Evolutionary conservation across 2,888 invertebrate species (phyloP).

Genomic region (Cyclophora punctaria): DNA sequence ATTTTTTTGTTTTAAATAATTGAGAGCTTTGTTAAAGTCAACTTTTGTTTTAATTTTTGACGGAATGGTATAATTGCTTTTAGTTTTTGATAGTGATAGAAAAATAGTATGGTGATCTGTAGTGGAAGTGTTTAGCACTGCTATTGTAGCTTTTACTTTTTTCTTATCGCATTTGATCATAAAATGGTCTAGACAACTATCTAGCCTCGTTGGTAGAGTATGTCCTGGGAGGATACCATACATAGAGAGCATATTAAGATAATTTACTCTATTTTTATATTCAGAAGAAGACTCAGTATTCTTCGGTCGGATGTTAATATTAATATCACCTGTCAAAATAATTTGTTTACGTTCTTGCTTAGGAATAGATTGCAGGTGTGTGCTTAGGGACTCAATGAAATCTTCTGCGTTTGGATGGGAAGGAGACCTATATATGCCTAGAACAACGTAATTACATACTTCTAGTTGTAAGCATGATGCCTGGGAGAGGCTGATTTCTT

Average conservation of each 20-base stretch:
- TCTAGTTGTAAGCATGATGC: neutral
- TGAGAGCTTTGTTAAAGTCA: neutral
- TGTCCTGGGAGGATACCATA: neutral
- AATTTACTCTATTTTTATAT: neutral
- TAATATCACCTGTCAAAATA: neutral
- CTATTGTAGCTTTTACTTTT: neutral
- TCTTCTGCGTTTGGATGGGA: neutral
- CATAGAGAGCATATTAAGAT: neutral
- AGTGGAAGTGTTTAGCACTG: neutral
- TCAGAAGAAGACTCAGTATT: neutral
- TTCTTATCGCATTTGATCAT: neutral
- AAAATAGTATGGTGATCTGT: neutral
- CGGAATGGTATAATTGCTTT: neutral
- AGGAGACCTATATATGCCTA: neutral
- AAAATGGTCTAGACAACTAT: neutral
- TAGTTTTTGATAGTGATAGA: neutral
- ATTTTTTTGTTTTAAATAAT: neutral
- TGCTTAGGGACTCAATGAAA: neutral
- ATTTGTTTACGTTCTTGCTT: slow-evolving; percentile 2
- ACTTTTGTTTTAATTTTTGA: neutral
- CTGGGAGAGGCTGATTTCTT: neutral
- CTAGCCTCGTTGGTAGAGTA: neutral
- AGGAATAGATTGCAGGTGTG: neutral
- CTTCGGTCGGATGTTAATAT: neutral
- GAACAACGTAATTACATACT: neutral